These are phyloP conservation scores for Brachymystax lenok DNA, from an alignment of 2,797 vertebrate species.

Conservation along the genomic window DNA sequence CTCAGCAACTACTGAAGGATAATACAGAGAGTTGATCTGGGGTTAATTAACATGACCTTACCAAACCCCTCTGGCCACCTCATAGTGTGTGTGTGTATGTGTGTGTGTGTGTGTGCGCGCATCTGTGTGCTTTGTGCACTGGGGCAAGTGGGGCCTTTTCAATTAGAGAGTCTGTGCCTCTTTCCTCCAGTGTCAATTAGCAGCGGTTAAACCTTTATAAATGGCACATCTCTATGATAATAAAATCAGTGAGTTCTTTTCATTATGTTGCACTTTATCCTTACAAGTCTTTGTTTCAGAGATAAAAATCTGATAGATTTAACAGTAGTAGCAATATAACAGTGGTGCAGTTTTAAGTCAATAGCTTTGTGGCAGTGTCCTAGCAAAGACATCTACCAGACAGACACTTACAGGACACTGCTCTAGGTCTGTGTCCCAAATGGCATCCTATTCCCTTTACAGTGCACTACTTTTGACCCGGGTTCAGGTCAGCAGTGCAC, in stretches of 20 bases:
- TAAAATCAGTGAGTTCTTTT: conserved; percentile 29
- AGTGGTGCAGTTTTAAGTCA: background rate
- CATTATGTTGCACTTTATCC: background rate
- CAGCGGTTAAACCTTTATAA: conserved; percentile 47
- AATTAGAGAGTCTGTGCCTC: background rate
- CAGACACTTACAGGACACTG: background rate
- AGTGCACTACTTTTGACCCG: background rate
- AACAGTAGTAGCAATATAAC: background rate
- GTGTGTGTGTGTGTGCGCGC: conserved; percentile 1
- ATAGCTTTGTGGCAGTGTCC: background rate
- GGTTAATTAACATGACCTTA: background rate
- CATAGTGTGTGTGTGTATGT: background rate
- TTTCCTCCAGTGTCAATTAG: conserved; percentile 55
- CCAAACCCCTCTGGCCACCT: background rate
- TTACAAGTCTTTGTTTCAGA: background rate
- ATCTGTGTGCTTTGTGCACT: background rate
- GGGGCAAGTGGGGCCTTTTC: background rate
- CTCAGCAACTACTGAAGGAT: background rate
- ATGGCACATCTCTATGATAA: conserved; percentile 50
- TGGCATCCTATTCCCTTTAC: background rate
- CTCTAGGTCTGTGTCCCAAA: background rate
- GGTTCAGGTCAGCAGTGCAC: no score
- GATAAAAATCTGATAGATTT: background rate
- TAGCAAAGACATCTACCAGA: background rate
- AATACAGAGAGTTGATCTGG: background rate